Percentiles rank a stretch among this genome's conserved stretches.
Evolutionary conservation across 2,797 vertebrate species (phyloP).

Genomic region (Myotis vivesi): DNA sequence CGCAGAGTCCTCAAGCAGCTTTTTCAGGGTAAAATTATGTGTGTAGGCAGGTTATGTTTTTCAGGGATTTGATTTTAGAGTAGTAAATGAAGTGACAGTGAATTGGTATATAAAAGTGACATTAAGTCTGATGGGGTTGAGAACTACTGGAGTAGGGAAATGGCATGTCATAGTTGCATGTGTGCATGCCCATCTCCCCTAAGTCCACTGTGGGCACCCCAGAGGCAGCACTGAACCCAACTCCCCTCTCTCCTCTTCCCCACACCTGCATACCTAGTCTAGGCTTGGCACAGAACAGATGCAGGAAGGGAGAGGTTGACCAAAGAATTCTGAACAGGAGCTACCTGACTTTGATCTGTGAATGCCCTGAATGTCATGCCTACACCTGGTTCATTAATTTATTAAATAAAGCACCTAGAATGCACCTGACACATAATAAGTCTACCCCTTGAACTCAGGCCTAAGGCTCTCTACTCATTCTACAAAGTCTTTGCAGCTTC

Average conservation of each 20-base stretch:
- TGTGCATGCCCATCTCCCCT: not conserved
- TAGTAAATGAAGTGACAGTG: not conserved
- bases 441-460: not conserved
- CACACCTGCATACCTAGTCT: not conserved
- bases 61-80: conserved; percentile 32
- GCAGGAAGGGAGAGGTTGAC: not conserved
- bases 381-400: not conserved
- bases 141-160: not conserved
- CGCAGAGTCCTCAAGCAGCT: not conserved
- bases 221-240: not conserved
- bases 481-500: not conserved
- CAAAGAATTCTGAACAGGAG: conserved; percentile 9
- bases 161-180: not conserved
- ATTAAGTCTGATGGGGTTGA: not conserved
- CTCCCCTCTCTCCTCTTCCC: not conserved
- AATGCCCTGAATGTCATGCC: not conserved
- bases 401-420: not conserved
- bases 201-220: not conserved
- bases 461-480: not conserved
- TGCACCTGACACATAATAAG: not conserved
- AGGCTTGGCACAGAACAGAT: not conserved
- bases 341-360: not conserved
- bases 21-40: conserved; percentile 9
- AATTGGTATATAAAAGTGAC: not conserved
- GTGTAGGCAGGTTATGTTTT: not conserved